Conservation (phyloP, 2,888 invertebrate species). For the Papilio protenor region DNA sequence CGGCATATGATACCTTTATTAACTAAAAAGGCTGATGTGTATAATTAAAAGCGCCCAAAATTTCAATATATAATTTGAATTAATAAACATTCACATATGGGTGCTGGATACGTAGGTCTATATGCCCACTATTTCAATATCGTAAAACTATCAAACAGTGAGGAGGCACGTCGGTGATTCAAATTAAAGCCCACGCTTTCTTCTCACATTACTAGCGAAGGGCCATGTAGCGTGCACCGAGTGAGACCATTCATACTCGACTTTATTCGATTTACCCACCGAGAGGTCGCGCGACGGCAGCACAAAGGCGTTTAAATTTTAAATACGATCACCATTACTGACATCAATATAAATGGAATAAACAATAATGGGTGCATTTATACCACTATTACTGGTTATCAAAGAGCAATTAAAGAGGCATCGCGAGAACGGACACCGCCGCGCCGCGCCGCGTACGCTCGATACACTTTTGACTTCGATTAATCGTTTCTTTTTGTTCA, state of each 20-base stretch:
- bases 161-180: slow-evolving; percentile 59
- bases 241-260: slow-evolving; percentile 58
- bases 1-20: slow-evolving; percentile 12
- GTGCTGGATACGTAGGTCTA: slow-evolving; percentile 21
- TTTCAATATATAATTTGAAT: slow-evolving; percentile 14
- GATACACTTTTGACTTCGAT: slow-evolving; percentile 77
- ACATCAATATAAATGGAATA: slow-evolving; percentile 65
- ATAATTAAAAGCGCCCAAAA: slow-evolving; percentile 3
- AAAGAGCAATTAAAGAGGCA: slow-evolving; percentile 76
- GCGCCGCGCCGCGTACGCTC: slow-evolving; percentile 64
- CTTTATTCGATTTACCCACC: slow-evolving; percentile 57
- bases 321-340: slow-evolving; percentile 63
- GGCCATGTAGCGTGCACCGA: slow-evolving; percentile 44
- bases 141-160: slow-evolving; percentile 61
- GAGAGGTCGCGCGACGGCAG: slow-evolving; percentile 50
- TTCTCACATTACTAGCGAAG: slow-evolving; percentile 61
- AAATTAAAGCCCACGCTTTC: slow-evolving; percentile 65
- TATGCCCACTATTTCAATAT: slow-evolving; percentile 48
- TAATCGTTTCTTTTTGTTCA: slow-evolving; percentile 75
- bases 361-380: slow-evolving; percentile 73
- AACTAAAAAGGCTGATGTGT: slow-evolving; percentile 5
- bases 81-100: slow-evolving; percentile 20
- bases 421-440: slow-evolving; percentile 64
- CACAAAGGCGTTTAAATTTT: slow-evolving; percentile 61
- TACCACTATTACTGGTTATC: slow-evolving; percentile 75